Evolutionary conservation across 2,797 vertebrate species (phyloP), one percentile per base, ranked within the genome.

Genomic region (Benthosema pterotum): DNA sequence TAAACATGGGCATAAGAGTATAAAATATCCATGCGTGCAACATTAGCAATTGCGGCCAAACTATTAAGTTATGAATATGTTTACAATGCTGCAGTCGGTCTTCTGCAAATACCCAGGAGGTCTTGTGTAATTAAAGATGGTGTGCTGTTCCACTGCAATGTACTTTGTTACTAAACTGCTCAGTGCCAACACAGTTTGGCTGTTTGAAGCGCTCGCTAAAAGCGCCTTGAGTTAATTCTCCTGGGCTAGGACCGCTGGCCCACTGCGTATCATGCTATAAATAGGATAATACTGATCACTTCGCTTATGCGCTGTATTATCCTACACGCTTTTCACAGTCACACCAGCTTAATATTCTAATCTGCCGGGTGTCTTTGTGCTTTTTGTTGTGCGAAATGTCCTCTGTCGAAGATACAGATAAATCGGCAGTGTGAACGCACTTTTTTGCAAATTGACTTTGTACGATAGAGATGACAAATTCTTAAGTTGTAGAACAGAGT

Each of bases 251-350:
- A 52, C 12, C 0, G 46, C 13, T 0, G 11, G 54, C 9, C 51
- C 61, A 5, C 50, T 60, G 67, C 2, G 57, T 8, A 60, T 72
- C 75, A 67, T 55, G 58, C 59, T 46, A 59, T 47, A 22, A 81
- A 83, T 65, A 69, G 70, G 75, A 84, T 75, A 65, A 80, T 25
- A 63, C 38, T 32, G 11, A 28, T 42, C 19, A 43, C 42, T 5
- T n/a, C n/a, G 52, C 57, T 38, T 38, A 38, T 38, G 32, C 32
- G 3, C 32, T 38, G 32, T 38, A 38, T 38, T 38, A 38, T 38
- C 32, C 32, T 50, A 67, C 13, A 78, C 71, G 67, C 28, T 55
- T 76, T 67, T 70, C 74, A 73, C 14, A 49, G 54, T 70, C 74
- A 73, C 14, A 49, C 52, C 8, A 0, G 52, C 69, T 72, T 46